Percentiles rank a stretch among this genome's conserved stretches.
Evolutionary conservation across 2,888 invertebrate genomes (phyloP).

Genomic region (Melangyna quadrimaculata): DNA sequence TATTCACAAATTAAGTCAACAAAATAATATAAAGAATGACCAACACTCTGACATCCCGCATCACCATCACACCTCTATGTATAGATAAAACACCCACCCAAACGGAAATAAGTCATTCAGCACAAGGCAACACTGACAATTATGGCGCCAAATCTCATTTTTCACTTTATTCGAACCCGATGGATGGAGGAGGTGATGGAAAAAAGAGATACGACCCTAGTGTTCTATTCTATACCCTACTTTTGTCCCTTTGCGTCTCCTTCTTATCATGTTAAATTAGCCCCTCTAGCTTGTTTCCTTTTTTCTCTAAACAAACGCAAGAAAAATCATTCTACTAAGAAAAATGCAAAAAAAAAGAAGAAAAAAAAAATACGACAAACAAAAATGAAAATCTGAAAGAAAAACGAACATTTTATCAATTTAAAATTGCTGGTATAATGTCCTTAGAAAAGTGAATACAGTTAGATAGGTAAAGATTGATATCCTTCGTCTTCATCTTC

Average conservation of each 20-base stretch:
- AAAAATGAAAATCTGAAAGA: background rate
- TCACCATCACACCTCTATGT: background rate
- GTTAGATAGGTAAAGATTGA: slow-evolving; percentile 22
- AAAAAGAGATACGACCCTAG: background rate
- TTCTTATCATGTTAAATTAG: slow-evolving; percentile 50
- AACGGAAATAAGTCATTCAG: slow-evolving; percentile 33
- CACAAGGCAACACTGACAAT: slow-evolving; percentile 32
- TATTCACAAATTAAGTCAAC: background rate
- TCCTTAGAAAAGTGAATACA: slow-evolving; percentile 61
- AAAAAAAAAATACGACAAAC: background rate
- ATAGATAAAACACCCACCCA: background rate
- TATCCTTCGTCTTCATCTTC: background rate
- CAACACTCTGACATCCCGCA: background rate
- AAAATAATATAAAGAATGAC: background rate
- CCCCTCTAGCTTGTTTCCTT: background rate
- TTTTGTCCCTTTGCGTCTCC: slow-evolving; percentile 36
- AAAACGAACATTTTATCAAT: slow-evolving; percentile 63
- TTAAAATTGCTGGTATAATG: slow-evolving; percentile 64
- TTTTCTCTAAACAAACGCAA: slow-evolving; percentile 19
- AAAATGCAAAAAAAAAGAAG: background rate
- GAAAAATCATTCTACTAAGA: slow-evolving; percentile 22
- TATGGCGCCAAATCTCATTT: slow-evolving; percentile 51
- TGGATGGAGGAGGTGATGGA: background rate
- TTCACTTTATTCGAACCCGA: slow-evolving; percentile 20
- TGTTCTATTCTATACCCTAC: slow-evolving; percentile 1